These are phyloP conservation scores for Sabellastarte sp. DNA, from an alignment of 2,888 invertebrate species.

Conservation along the genomic window DNA sequence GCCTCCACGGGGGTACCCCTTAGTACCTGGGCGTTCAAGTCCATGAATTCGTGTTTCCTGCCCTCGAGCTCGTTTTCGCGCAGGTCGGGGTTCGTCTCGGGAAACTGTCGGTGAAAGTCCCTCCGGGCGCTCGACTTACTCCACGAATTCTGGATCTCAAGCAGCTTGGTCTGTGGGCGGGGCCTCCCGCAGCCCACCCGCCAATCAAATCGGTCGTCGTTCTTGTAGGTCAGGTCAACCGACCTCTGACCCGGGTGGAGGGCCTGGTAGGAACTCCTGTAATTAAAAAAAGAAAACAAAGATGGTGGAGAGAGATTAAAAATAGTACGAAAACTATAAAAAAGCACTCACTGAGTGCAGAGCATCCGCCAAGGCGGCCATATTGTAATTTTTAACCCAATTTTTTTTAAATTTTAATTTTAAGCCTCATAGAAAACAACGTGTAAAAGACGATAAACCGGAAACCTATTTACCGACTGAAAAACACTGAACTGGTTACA, in stretches of 20 bases:
- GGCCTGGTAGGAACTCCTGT: no score
- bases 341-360: no score
- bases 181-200: constrained; percentile 42
- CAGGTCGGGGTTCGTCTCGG: constrained; percentile 50
- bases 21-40: constrained; percentile 48
- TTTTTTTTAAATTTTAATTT: no score
- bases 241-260: background rate
- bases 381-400: no score
- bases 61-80: constrained; percentile 45
- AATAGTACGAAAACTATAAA: no score
- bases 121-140: constrained; percentile 40
- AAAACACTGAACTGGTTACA: no score
- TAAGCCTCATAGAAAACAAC: no score
- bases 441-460: no score
- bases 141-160: constrained; percentile 50
- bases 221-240: constrained; percentile 9
- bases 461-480: no score
- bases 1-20: constrained; percentile 33
- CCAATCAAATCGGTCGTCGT: constrained; percentile 47
- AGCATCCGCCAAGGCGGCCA: no score
- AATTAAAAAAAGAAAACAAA: no score
- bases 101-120: constrained; percentile 45
- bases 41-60: constrained; percentile 50
- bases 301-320: no score
- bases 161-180: constrained; percentile 45